Evolutionary conservation across 2,113 vertebrate genomes (phyloP).

Genomic region (Chionodraco myersi): DNA sequence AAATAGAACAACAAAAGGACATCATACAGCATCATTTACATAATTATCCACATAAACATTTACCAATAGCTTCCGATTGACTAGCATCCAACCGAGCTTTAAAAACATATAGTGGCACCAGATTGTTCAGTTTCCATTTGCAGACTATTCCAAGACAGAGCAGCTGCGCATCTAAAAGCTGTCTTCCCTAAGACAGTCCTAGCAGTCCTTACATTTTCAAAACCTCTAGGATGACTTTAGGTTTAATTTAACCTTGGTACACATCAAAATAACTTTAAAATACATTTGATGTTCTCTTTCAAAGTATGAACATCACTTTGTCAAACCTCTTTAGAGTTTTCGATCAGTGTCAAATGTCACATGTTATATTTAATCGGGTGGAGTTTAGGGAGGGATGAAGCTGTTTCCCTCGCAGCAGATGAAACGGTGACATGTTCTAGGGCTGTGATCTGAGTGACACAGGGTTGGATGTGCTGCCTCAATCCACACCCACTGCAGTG

Average conservation of each 20-base stretch:
- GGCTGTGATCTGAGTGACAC: constrained; percentile 44
- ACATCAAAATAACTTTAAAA: background rate
- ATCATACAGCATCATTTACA: no score
- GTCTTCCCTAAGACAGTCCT: no score
- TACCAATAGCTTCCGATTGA: no score
- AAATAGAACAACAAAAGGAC: no score
- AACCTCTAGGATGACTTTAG: no score
- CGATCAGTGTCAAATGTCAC: constrained; percentile 34
- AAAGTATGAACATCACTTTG: background rate
- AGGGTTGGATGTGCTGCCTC: constrained; percentile 42
- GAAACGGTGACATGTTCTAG: constrained; percentile 22
- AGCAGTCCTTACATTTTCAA: no score
- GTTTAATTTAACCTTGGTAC: background rate
- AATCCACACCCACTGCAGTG: constrained; percentile 31
- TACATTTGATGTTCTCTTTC: background rate
- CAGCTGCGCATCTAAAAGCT: no score
- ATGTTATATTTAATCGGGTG: constrained; percentile 30
- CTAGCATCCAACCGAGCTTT: no score
- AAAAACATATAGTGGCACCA: no score
- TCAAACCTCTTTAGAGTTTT: constrained; percentile 12
- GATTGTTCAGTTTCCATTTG: no score
- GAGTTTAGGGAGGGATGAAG: constrained; percentile 6
- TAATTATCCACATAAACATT: no score
- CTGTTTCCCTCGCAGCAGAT: constrained; percentile 42
- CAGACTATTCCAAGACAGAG: no score